Evolutionary conservation across 2,888 invertebrate species (phyloP).

Genomic region (Strigamia maritima): DNA sequence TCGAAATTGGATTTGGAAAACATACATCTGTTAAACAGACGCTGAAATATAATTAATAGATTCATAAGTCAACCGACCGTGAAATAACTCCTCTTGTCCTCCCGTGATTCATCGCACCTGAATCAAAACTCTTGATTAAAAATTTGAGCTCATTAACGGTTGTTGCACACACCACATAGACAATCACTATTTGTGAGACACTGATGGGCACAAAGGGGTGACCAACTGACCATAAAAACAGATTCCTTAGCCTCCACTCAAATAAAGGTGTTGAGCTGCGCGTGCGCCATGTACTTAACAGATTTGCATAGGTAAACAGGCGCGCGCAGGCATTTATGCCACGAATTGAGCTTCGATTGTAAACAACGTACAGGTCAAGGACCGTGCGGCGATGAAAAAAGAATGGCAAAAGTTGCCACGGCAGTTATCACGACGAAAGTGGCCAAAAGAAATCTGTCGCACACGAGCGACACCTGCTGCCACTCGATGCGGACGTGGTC

Average conservation of each 20-base stretch:
- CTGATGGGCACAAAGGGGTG: constrained; percentile 1
- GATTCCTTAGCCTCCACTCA: constrained; percentile 5
- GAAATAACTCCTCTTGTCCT: not conserved
- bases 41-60: constrained; percentile 1
- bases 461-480: constrained; percentile 76
- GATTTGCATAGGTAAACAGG: constrained; percentile 6
- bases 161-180: not conserved
- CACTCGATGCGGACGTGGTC: constrained; percentile 80
- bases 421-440: constrained; percentile 73
- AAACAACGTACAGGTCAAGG: constrained; percentile 48
- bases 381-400: constrained; percentile 65
- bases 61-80: constrained; percentile 1
- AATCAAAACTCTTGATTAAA: not conserved
- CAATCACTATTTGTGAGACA: not conserved
- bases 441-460: constrained; percentile 68
- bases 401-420: constrained; percentile 73
- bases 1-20: constrained; percentile 23
- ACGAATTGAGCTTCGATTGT: constrained; percentile 20
- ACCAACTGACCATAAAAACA: not conserved
- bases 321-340: not conserved
- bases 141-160: not conserved
- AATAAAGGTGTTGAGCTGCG: constrained; percentile 25
- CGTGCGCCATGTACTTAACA: constrained; percentile 18
- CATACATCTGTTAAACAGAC: not conserved
- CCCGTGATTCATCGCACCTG: not conserved